A percentile compares a stretch with the other conserved stretches of the same genome.
These are phyloP conservation scores for Reticulitermes speratus DNA, from an alignment of 1,140 invertebrate species.

Conservation along the genomic window DNA sequence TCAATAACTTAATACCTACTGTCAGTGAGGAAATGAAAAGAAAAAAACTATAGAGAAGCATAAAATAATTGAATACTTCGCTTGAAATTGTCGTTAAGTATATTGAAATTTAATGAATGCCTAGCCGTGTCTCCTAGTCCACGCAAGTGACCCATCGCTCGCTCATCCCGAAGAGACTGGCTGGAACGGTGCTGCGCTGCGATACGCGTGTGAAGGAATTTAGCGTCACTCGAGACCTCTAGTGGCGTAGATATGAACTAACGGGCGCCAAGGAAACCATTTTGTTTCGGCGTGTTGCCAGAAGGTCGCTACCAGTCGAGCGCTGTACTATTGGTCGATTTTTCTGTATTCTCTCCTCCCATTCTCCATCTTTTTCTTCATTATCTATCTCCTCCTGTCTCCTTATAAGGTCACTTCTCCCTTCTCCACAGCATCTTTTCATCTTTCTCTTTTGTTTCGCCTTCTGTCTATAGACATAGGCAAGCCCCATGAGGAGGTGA, in stretches of 20 bases:
- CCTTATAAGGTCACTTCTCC: not conserved
- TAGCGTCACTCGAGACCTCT: not conserved
- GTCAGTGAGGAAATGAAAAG: too few species aligned
- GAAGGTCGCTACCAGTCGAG: constrained; percentile 2
- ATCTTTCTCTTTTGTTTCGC: not conserved
- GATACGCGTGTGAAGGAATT: not conserved
- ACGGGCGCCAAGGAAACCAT: not conserved
- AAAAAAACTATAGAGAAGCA: too few species aligned
- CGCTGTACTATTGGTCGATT: not conserved
- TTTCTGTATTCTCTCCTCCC: not conserved
- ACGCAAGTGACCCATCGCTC: too few species aligned
- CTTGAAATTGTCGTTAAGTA: too few species aligned
- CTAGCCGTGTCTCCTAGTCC: too few species aligned
- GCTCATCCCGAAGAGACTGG: not conserved
- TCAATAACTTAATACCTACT: too few species aligned
- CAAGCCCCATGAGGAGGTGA: not conserved
- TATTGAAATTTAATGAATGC: too few species aligned
- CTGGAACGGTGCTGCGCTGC: not conserved
- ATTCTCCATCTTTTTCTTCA: not conserved
- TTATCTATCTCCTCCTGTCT: not conserved
- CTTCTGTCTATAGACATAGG: constrained; percentile 5
- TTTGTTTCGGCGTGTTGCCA: constrained; percentile 17
- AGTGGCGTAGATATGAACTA: not conserved
- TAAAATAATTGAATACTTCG: too few species aligned
- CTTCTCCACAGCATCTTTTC: not conserved